Percentiles rank a stretch among this genome's conserved stretches.
These are phyloP conservation scores for Acestrorhynchus altus DNA, from an alignment of 2,797 vertebrate genomes.

Conservation along the genomic window DNA sequence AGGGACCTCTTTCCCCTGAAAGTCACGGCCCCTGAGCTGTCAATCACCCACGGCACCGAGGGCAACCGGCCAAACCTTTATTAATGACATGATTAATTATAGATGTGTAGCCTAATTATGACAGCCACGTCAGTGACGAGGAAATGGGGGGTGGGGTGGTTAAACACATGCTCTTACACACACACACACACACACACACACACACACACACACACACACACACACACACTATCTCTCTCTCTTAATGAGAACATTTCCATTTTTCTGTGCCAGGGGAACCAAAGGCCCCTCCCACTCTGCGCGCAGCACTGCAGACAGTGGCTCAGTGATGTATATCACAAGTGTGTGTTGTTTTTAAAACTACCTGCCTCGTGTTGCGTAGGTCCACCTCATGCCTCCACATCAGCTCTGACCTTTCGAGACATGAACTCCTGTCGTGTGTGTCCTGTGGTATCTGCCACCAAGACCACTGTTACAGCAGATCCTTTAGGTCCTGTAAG, in stretches of 20 bases:
- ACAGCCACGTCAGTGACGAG: constrained; percentile 24
- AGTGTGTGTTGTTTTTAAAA: too few relatives aligned
- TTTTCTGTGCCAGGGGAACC: not conserved
- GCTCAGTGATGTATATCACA: too few relatives aligned
- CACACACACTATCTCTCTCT: not conserved
- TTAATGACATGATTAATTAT: constrained; percentile 55
- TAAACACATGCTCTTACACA: not conserved
- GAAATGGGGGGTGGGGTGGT: not conserved
- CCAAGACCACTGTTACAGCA: too few relatives aligned
- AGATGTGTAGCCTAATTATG: constrained; percentile 45
- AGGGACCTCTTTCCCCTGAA: constrained; percentile 26
- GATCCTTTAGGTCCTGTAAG: too few relatives aligned
- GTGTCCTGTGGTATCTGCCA: too few relatives aligned
- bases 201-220: too few relatives aligned
- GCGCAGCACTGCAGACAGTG: too few relatives aligned
- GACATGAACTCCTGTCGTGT: too few relatives aligned
- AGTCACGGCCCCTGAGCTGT: constrained; percentile 41
- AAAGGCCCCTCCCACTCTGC: not conserved
- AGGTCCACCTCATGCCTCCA: too few relatives aligned
- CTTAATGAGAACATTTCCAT: constrained; percentile 39
- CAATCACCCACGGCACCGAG: constrained; percentile 26
- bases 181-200: not conserved
- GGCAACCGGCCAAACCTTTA: constrained; percentile 26
- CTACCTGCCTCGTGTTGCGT: too few relatives aligned
- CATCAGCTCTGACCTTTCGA: too few relatives aligned